Conservation (phyloP, 2,888 invertebrate genomes). For the Corythucha ciliata region DNA sequence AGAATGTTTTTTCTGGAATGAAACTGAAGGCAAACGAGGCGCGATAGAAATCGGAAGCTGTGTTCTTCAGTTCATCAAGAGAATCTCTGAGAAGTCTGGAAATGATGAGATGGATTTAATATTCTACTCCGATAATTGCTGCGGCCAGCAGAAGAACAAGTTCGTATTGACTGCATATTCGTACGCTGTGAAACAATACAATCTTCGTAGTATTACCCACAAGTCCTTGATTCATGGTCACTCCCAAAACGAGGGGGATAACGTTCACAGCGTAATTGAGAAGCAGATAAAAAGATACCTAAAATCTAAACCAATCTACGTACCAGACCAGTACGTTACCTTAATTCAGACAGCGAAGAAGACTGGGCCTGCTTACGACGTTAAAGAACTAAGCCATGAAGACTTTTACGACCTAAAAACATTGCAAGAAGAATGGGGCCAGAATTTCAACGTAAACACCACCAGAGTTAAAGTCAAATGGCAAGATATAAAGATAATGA, state of each 20-base stretch:
- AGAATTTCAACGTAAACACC: conserved; percentile 6
- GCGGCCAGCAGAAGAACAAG: conserved; percentile 31
- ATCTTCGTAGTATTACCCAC: conserved; percentile 1
- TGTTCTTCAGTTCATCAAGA: conserved; percentile 16
- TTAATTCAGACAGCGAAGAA: conserved; percentile 15
- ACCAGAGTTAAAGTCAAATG: neutral
- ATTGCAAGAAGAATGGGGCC: neutral
- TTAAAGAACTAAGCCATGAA: conserved; percentile 6
- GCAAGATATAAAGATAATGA: neutral
- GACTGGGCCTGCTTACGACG: neutral
- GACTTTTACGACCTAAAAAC: conserved; percentile 12
- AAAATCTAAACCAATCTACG: conserved; percentile 14
- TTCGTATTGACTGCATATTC: conserved; percentile 19
- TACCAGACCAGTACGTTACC: conserved; percentile 14
- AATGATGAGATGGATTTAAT: conserved; percentile 8
- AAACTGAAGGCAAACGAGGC: conserved; percentile 27
- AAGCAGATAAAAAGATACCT: conserved; percentile 11
- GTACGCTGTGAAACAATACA: neutral
- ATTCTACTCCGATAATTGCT: conserved; percentile 31
- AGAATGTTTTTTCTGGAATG: conserved; percentile 35
- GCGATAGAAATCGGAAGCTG: conserved; percentile 27
- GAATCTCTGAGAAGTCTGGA: neutral
- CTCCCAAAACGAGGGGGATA: conserved; percentile 18
- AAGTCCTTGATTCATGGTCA: conserved; percentile 10
- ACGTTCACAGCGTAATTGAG: conserved; percentile 2